A percentile compares a stretch with the other conserved stretches of the same genome.
phyloP scores from a whole-genome alignment of 1,140 invertebrate species.

The Nymphalis io region DNA sequence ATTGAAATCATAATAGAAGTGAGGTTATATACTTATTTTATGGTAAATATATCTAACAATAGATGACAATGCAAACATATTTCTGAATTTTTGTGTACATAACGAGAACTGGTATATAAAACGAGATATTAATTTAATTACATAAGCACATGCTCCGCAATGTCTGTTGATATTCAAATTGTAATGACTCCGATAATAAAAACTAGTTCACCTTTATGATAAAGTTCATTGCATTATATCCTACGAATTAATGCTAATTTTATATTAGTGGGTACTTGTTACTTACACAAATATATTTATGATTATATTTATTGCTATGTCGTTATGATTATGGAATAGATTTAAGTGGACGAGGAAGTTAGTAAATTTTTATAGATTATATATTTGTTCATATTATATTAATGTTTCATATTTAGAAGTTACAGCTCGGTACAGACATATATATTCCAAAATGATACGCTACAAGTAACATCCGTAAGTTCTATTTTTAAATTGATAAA shows the following conservation, averaged over 20 bases:
- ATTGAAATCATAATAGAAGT: no score
- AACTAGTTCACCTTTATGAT: constrained; percentile 61
- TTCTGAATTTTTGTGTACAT: no score
- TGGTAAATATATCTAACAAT: no score
- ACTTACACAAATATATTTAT: constrained; percentile 1
- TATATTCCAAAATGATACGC: no score
- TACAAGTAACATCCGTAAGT: no score
- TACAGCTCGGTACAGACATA: no score
- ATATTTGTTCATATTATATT: not conserved
- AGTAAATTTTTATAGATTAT: not conserved
- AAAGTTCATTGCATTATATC: constrained; percentile 55
- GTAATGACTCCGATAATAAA: constrained; percentile 42
- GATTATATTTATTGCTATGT: not conserved
- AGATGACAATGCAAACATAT: no score
- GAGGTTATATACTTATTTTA: no score
- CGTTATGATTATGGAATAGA: constrained; percentile 3
- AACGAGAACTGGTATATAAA: no score
- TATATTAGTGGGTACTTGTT: constrained; percentile 9
- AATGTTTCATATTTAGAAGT: no score
- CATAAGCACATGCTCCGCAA: constrained; percentile 25
- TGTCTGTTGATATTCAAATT: constrained; percentile 52
- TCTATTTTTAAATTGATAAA: no score
- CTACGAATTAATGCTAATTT: constrained; percentile 53
- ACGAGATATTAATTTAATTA: constrained; percentile 1
- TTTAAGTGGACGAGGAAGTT: not conserved